phyloP scores from a whole-genome alignment of 2,797 vertebrate genomes.

The Thripadectes ignobilis region DNA sequence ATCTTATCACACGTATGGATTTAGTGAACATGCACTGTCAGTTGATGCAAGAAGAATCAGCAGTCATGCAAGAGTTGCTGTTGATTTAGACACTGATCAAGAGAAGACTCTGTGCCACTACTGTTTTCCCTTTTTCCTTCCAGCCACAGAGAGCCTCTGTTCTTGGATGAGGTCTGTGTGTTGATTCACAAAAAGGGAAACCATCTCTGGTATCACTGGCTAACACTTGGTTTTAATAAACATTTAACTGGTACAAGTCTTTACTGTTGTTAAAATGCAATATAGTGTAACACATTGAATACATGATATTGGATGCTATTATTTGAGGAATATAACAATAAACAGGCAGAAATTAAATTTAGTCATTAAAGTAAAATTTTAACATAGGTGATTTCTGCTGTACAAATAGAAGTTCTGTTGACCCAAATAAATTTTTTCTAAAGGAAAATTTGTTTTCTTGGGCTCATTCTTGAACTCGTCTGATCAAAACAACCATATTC shows the following conservation, averaged over 20 bases:
- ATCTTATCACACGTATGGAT: conserved; percentile 7
- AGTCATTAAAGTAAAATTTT: not conserved
- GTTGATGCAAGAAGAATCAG: conserved; percentile 37
- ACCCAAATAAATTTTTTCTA: not conserved
- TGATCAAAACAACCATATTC: not conserved
- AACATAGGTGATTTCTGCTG: not conserved
- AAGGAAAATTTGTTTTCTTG: not conserved
- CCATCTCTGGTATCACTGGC: conserved; percentile 6
- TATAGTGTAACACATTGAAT: not conserved
- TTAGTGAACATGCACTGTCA: not conserved
- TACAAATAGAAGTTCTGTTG: not conserved
- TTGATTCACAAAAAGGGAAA: conserved; percentile 24
- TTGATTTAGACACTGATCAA: conserved; percentile 48
- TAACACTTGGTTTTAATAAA: not conserved
- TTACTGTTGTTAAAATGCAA: not conserved
- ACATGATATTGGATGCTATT: not conserved
- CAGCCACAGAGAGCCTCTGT: conserved; percentile 44
- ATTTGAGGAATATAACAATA: not conserved
- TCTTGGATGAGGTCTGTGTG: not conserved
- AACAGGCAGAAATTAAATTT: not conserved
- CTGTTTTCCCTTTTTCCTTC: conserved; percentile 18
- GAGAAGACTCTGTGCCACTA: conserved; percentile 24
- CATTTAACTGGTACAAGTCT: not conserved
- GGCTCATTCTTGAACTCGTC: not conserved
- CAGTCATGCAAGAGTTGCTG: conserved; percentile 6